Evolutionary conservation across 2,113 vertebrate species (phyloP).

Genomic region (Semnopithecus entellus): DNA sequence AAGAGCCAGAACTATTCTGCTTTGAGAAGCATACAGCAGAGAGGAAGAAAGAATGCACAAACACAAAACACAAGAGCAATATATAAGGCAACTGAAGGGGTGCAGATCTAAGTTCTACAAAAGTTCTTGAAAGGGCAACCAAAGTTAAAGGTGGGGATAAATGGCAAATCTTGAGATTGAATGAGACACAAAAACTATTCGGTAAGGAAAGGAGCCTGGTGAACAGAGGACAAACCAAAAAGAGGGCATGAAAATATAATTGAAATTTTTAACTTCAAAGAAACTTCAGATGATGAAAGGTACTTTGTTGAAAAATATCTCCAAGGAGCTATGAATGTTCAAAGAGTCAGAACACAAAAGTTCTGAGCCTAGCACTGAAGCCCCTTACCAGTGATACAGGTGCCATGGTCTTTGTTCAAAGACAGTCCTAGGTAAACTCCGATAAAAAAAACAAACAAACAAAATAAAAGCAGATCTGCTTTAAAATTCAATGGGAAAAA

Average conservation of each 20-base stretch:
- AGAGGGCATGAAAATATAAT: background rate
- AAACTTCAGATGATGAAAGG: background rate
- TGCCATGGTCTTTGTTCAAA: background rate
- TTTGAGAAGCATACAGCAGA: background rate
- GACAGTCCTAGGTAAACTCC: background rate
- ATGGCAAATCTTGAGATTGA: background rate
- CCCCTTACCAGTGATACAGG: rapidly evolving
- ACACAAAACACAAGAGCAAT: background rate
- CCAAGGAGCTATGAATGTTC: background rate
- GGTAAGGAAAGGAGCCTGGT: background rate
- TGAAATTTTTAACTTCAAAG: background rate
- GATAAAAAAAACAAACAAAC: background rate
- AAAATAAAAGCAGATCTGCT: background rate
- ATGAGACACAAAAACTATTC: background rate
- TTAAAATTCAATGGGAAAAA: background rate
- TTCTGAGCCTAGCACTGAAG: background rate
- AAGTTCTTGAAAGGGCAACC: background rate
- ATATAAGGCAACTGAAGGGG: rapidly evolving
- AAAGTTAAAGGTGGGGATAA: background rate
- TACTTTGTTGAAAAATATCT: background rate
- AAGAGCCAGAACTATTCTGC: background rate
- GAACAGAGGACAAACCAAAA: background rate
- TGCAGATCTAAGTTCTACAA: background rate
- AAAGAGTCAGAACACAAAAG: background rate
- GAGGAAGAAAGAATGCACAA: background rate